Percentiles rank a stretch among this genome's conserved stretches.
These are phyloP conservation scores for Hemicrepidius hirtus DNA, from an alignment of 2,888 invertebrate genomes.

Conservation along the genomic window DNA sequence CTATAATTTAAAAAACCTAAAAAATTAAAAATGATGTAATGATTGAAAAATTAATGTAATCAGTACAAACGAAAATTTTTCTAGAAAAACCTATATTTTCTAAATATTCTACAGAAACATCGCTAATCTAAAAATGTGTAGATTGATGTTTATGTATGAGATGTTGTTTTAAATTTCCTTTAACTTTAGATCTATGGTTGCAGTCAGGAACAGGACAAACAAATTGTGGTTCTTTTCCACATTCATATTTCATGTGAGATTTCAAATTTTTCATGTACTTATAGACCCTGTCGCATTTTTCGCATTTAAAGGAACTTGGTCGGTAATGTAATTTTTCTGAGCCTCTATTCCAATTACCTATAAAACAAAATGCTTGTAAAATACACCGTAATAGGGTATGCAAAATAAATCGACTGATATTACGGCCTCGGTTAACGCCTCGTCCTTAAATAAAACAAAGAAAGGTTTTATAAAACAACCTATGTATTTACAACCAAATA, in stretches of 20 bases:
- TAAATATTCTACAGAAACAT: no score
- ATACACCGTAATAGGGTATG: no score
- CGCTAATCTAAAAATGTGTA: background rate
- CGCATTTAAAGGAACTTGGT: conserved; percentile 5
- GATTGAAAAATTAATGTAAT: no score
- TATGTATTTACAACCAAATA: no score
- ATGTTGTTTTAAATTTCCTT: conserved; percentile 58
- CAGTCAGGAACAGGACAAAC: conserved; percentile 63
- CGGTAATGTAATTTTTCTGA: background rate
- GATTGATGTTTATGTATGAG: conserved; percentile 35
- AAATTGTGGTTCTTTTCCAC: conserved; percentile 67
- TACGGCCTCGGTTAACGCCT: no score
- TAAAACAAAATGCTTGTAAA: no score
- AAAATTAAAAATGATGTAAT: background rate
- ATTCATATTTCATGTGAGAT: conserved; percentile 67
- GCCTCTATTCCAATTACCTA: no score
- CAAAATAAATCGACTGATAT: no score
- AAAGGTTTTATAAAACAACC: no score
- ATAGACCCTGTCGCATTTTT: conserved; percentile 30
- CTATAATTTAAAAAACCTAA: background rate
- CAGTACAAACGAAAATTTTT: no score
- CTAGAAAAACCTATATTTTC: no score
- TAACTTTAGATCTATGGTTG: conserved; percentile 53
- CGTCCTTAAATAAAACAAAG: no score
- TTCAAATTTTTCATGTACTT: background rate